Percentiles rank a stretch among this genome's conserved stretches.
Conservation (phyloP, 2,888 invertebrate species). For the Parnassius mnemosyne region DNA sequence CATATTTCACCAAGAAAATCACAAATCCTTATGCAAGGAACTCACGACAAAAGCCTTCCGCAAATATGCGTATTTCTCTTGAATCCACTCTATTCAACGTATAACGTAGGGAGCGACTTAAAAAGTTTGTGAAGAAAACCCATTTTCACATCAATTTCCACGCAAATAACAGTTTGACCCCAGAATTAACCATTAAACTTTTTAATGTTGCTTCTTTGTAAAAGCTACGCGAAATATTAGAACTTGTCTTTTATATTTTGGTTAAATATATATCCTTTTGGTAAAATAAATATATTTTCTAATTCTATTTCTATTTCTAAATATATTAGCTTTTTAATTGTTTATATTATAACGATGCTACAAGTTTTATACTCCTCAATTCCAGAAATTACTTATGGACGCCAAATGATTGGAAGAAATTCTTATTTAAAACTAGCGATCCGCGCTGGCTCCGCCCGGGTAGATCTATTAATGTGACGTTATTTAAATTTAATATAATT, state of each 20-base stretch:
- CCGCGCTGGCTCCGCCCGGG: no score
- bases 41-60: conserved; percentile 1
- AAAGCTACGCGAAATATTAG: conserved; percentile 33
- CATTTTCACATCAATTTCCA: conserved; percentile 64
- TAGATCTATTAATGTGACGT: no score
- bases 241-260: conserved; percentile 28
- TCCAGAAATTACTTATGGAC: no score
- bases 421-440: no score
- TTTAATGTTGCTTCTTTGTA: conserved; percentile 56
- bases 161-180: conserved; percentile 62
- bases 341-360: no score
- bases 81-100: background rate
- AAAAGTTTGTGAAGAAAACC: conserved; percentile 50
- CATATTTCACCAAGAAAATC: conserved; percentile 9
- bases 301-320: no score
- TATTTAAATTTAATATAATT: no score
- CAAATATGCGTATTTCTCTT: background rate
- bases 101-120: conserved; percentile 13
- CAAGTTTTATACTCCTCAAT: no score
- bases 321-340: no score
- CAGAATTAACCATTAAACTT: conserved; percentile 71
- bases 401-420: no score
- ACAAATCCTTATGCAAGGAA: background rate
- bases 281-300: no score
- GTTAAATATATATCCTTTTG: no score